Conservation (phyloP, 2,888 invertebrate genomes). For the Caenorhabditis sp. region DNA sequence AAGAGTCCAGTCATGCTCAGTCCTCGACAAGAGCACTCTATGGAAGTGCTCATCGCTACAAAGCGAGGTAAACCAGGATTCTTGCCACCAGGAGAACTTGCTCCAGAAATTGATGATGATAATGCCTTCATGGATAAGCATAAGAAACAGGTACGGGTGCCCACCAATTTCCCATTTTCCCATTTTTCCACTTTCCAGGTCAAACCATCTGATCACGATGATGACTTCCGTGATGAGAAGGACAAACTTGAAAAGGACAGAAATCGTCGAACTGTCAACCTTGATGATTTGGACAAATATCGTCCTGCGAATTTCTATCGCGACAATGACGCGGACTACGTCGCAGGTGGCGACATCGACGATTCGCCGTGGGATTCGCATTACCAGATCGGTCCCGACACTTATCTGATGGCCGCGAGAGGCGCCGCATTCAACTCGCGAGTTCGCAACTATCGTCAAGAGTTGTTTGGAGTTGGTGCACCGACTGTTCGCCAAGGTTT, state of each 20-base stretch:
- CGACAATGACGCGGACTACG: slow-evolving; percentile 55
- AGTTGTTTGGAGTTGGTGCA: slow-evolving; percentile 67
- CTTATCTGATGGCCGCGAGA: slow-evolving; percentile 89
- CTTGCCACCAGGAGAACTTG: slow-evolving; percentile 50
- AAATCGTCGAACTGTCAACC: slow-evolving; percentile 39
- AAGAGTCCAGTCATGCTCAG: slow-evolving; percentile 65
- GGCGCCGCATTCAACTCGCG: slow-evolving; percentile 89
- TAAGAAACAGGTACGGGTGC: slow-evolving; percentile 42
- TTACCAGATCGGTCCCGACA: slow-evolving; percentile 85
- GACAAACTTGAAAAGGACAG: slow-evolving; percentile 61
- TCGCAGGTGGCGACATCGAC: slow-evolving; percentile 63
- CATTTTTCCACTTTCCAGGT: slow-evolving; percentile 9
- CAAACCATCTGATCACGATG: slow-evolving; percentile 36
- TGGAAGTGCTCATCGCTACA: slow-evolving; percentile 69
- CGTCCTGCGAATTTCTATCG: slow-evolving; percentile 64
- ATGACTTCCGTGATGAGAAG: slow-evolving; percentile 55
- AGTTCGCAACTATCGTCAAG: slow-evolving; percentile 67
- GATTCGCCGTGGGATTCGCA: slow-evolving; percentile 75
- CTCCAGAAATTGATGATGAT: slow-evolving; percentile 56
- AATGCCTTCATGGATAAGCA: slow-evolving; percentile 54
- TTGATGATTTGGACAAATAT: slow-evolving; percentile 54
- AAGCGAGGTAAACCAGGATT: slow-evolving; percentile 63
- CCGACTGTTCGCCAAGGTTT: slow-evolving; percentile 63
- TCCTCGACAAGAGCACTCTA: slow-evolving; percentile 66
- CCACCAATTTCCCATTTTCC: slow-evolving; percentile 9